A percentile compares a stretch with the other conserved stretches of the same genome.
Evolutionary conservation across 2,888 invertebrate species (phyloP).

Genomic region (Argynnis bischoffii): DNA sequence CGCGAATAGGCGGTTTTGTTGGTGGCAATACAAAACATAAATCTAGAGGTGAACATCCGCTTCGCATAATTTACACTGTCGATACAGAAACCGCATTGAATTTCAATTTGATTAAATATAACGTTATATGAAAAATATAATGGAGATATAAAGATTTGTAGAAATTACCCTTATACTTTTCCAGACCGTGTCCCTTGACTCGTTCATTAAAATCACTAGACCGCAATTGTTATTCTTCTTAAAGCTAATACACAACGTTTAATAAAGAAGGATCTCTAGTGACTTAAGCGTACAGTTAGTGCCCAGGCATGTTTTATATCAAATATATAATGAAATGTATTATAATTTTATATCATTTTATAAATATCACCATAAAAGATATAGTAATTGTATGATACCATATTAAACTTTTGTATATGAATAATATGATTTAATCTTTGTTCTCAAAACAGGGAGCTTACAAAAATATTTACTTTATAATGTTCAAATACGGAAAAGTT

Average conservation of each 20-base stretch:
- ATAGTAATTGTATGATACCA: background rate
- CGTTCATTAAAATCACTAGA: constrained; percentile 37
- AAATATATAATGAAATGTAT: constrained; percentile 9
- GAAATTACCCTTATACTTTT: constrained; percentile 34
- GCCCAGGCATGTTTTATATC: constrained; percentile 18
- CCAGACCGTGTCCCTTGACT: constrained; percentile 33
- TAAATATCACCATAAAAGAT: too few relatives aligned
- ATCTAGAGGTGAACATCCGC: constrained; percentile 44
- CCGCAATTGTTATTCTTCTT: constrained; percentile 37
- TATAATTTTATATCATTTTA: background rate
- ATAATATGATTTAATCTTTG: background rate
- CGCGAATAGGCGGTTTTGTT: constrained; percentile 31
- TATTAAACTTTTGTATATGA: background rate
- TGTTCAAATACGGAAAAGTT: background rate
- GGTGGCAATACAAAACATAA: constrained; percentile 41
- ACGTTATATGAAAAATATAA: background rate
- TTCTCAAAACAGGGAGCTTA: background rate
- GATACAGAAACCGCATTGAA: constrained; percentile 24
- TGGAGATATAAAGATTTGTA: constrained; percentile 28
- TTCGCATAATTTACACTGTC: constrained; percentile 37
- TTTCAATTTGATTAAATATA: constrained; percentile 5
- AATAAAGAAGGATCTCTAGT: constrained; percentile 30
- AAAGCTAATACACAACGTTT: constrained; percentile 36
- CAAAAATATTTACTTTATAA: constrained; percentile 4
- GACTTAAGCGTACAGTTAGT: constrained; percentile 21